Conservation (phyloP, 2,113 vertebrate genomes). For the Sphaerodactylus townsendi region DNA sequence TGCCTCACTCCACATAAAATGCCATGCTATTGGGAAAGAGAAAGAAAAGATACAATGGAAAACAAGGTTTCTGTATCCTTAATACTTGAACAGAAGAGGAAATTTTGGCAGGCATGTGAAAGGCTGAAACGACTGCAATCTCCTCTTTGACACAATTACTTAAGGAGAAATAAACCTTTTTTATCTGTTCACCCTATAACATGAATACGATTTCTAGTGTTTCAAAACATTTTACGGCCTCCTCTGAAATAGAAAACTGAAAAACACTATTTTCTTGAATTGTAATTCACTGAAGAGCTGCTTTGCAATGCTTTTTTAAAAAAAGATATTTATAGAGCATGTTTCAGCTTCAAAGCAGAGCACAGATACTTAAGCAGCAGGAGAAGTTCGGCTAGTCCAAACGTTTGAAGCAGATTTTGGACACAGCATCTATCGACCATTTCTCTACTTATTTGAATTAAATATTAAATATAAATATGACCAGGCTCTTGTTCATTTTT, state of each 20-base stretch:
- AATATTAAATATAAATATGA: conserved; percentile 10
- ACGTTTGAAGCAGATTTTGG: background rate
- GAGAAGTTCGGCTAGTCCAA: conserved; percentile 20
- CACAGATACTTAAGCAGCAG: conserved; percentile 19
- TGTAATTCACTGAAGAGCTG: conserved; percentile 39
- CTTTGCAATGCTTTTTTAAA: conserved; percentile 26
- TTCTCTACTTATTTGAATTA: background rate
- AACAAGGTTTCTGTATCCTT: no score
- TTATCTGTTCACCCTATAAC: no score
- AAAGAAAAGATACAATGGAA: background rate
- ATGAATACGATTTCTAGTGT: conserved; percentile 13
- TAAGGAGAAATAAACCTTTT: no score
- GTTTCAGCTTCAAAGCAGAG: conserved; percentile 46
- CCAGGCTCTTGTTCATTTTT: background rate
- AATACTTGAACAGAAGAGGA: no score
- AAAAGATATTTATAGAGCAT: conserved; percentile 40
- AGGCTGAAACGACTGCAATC: no score
- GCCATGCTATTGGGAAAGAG: conserved; percentile 9
- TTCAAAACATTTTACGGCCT: conserved; percentile 28
- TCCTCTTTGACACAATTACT: no score
- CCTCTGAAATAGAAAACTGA: conserved; percentile 31
- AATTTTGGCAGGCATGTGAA: no score
- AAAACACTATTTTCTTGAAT: conserved; percentile 28
- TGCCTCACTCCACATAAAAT: background rate
- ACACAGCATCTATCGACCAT: background rate